A percentile compares a stretch with the other conserved stretches of the same genome.
Conservation (phyloP, 2,113 vertebrate genomes). For the Machaerirhynchus nigripectus region DNA sequence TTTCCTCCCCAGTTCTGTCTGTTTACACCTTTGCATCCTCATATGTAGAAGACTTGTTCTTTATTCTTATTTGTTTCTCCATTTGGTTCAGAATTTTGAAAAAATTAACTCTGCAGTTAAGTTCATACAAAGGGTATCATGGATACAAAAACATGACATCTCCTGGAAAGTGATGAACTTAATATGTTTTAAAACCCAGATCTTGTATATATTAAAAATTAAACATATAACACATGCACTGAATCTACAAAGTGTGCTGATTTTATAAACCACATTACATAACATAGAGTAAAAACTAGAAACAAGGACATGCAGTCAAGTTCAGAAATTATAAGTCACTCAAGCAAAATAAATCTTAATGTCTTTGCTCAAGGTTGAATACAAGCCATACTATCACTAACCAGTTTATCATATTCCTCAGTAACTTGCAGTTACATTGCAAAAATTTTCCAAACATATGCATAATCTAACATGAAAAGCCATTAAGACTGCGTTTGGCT, state of each 20-base stretch:
- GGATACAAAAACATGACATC: not conserved
- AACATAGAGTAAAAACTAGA: not conserved
- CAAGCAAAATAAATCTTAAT: not conserved
- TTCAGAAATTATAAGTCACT: not conserved
- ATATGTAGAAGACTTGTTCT: not conserved
- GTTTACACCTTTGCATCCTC: accelerated
- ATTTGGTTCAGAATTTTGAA: not conserved
- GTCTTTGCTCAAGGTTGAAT: not conserved
- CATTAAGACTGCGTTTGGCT: not conserved
- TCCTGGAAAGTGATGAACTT: not conserved
- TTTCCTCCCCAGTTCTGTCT: not conserved
- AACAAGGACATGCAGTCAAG: not conserved
- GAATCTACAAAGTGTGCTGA: not conserved
- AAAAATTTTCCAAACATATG: not conserved
- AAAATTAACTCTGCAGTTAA: not conserved
- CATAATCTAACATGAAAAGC: not conserved
- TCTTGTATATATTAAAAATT: not conserved
- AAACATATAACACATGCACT: not conserved
- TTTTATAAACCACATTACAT: not conserved
- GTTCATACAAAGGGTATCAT: not conserved
- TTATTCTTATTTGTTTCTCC: not conserved
- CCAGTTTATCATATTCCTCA: not conserved
- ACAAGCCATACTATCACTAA: not conserved
- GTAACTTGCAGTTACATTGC: not conserved
- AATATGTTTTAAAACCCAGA: not conserved